Percentiles rank a stretch among this genome's conserved stretches.
phyloP scores from a whole-genome alignment of 2,113 vertebrate species.

The Pterophyllum scalare region DNA sequence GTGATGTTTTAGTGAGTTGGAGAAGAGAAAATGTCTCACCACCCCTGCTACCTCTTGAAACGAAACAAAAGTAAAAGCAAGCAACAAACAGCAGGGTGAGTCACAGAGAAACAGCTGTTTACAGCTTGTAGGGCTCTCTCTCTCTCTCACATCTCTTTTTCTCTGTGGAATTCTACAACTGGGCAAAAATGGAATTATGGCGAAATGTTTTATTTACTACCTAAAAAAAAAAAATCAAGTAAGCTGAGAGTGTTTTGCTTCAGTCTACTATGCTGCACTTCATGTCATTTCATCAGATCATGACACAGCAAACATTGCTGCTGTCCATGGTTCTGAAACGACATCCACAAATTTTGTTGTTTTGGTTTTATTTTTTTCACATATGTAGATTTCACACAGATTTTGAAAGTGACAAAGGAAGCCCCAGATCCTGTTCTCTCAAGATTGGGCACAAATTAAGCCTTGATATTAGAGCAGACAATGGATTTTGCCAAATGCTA shows the following conservation, averaged over 20 bases:
- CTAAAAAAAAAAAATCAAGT: not conserved
- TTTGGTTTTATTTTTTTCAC: not conserved
- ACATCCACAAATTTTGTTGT: not conserved
- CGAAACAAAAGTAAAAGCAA: not conserved
- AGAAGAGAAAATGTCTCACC: not conserved
- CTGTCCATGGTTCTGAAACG: slow-evolving; percentile 11
- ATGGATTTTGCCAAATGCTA: slow-evolving; percentile 1
- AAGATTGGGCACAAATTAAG: not conserved
- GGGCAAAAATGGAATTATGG: not conserved
- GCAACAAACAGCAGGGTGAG: not conserved
- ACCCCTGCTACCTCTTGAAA: not conserved
- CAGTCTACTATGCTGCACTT: not conserved
- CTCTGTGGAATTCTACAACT: not conserved
- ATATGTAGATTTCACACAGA: not conserved
- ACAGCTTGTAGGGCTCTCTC: not conserved
- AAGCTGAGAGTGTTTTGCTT: not conserved
- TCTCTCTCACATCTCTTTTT: not conserved
- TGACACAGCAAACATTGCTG: not conserved
- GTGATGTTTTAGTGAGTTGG: not conserved
- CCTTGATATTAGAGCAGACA: not conserved
- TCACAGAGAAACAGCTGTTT: not conserved
- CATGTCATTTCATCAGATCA: not conserved
- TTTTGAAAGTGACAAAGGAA: not conserved
- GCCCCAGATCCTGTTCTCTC: not conserved
- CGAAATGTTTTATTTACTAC: not conserved